Conservation (phyloP, 30 jellyfish, hydroid and myxozoan genomes). For the Cassiopea andromeda region DNA sequence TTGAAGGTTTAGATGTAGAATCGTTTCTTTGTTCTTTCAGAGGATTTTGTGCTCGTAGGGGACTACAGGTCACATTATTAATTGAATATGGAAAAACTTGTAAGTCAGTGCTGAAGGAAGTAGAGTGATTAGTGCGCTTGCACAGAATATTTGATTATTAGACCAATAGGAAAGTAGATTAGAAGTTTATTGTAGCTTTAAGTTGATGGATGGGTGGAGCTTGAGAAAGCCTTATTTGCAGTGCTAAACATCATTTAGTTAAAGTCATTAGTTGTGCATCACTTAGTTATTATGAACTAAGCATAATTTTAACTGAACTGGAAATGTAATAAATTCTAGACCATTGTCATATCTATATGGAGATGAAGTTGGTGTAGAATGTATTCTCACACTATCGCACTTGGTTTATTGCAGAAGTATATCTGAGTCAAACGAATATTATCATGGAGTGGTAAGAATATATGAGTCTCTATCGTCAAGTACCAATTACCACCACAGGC, state of each 20-base stretch:
- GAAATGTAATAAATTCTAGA: too few species aligned
- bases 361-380: too few species aligned
- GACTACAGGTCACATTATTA: constrained; percentile 31
- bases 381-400: too few species aligned
- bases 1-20: constrained; percentile 49
- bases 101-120: constrained; percentile 13
- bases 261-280: constrained; percentile 47
- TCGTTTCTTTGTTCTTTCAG: constrained; percentile 49
- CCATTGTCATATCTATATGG: too few species aligned
- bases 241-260: constrained; percentile 21
- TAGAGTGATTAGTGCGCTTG: too few species aligned
- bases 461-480: too few species aligned
- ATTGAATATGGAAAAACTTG: constrained; percentile 54
- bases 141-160: constrained; percentile 23
- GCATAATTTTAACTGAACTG: too few species aligned
- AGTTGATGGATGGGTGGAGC: constrained; percentile 39
- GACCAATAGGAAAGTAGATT: not conserved
- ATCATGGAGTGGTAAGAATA: too few species aligned
- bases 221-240: constrained; percentile 35
- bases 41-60: constrained; percentile 60
- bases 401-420: too few species aligned
- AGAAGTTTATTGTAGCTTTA: constrained; percentile 15
- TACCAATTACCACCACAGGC: too few species aligned
- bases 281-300: too few species aligned
- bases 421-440: too few species aligned